phyloP scores from a whole-genome alignment of 2,113 vertebrate species.

The Semnornis frantzii region DNA sequence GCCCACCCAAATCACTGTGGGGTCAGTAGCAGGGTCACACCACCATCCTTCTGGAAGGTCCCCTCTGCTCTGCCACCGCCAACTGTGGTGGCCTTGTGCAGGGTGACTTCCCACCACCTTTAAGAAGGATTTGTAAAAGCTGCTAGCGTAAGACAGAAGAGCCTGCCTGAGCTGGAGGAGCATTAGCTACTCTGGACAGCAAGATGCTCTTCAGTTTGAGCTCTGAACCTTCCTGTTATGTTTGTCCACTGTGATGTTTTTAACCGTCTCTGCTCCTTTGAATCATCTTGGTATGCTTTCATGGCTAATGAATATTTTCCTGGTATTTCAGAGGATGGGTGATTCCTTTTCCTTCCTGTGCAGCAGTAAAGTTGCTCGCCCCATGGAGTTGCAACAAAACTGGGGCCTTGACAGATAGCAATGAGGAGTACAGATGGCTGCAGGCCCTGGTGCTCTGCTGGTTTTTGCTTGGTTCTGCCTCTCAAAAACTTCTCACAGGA shows the following conservation, averaged over 20 bases:
- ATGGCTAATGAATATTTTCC: background rate
- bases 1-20: accelerated
- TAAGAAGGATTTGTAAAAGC: background rate
- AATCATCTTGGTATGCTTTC: background rate
- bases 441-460: accelerated
- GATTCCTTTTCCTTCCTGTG: background rate
- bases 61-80: background rate
- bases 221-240: background rate
- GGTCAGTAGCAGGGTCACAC: background rate
- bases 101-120: background rate
- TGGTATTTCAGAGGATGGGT: background rate
- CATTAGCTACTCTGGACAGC: background rate
- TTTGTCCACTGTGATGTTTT: background rate
- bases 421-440: background rate
- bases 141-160: background rate
- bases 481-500: background rate
- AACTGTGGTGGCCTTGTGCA: background rate
- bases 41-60: background rate
- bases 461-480: background rate
- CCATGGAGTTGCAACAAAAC: background rate
- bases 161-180: background rate
- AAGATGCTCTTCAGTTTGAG: accelerated
- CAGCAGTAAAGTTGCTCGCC: background rate
- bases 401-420: background rate
- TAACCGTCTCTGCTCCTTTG: background rate